These are phyloP conservation scores for Phalangium opilio DNA, from an alignment of 2,888 invertebrate species.

Conservation along the genomic window DNA sequence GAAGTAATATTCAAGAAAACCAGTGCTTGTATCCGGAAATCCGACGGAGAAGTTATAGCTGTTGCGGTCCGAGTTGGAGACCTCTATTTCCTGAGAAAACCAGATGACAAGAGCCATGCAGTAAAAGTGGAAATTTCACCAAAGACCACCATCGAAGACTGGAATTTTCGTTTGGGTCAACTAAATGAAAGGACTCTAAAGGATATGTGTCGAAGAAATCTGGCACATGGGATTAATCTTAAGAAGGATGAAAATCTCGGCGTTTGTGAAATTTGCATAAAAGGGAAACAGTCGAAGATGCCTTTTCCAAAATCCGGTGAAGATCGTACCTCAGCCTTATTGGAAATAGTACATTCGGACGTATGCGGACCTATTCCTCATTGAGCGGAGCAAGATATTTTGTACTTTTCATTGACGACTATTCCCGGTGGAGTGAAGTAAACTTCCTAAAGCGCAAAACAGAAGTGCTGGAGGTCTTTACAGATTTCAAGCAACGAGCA, in stretches of 20 bases:
- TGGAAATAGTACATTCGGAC: too few relatives aligned
- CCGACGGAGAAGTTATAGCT: background rate
- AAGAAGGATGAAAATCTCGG: too few relatives aligned
- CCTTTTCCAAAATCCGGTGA: too few relatives aligned
- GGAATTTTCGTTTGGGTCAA: background rate
- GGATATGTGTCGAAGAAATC: background rate
- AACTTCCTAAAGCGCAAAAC: constrained; percentile 2
- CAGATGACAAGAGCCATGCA: background rate
- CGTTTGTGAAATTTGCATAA: too few relatives aligned
- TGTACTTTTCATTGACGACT: constrained; percentile 1
- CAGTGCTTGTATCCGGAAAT: background rate
- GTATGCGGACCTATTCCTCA: too few relatives aligned
- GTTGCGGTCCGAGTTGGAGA: background rate
- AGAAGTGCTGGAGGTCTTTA: background rate
- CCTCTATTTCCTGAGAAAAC: background rate
- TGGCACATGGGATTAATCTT: too few relatives aligned
- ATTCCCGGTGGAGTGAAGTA: constrained; percentile 2
- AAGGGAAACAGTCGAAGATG: too few relatives aligned
- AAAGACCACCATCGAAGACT: background rate
- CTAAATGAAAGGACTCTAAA: background rate
- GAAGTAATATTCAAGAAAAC: background rate
- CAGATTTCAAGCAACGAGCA: constrained; percentile 2
- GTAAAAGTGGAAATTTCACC: background rate
- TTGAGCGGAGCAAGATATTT: constrained; percentile 4
- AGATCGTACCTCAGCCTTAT: too few relatives aligned